Percentiles rank a stretch among this genome's conserved stretches.
phyloP scores from a whole-genome alignment of 1,140 invertebrate genomes.

The Diprion similis region DNA sequence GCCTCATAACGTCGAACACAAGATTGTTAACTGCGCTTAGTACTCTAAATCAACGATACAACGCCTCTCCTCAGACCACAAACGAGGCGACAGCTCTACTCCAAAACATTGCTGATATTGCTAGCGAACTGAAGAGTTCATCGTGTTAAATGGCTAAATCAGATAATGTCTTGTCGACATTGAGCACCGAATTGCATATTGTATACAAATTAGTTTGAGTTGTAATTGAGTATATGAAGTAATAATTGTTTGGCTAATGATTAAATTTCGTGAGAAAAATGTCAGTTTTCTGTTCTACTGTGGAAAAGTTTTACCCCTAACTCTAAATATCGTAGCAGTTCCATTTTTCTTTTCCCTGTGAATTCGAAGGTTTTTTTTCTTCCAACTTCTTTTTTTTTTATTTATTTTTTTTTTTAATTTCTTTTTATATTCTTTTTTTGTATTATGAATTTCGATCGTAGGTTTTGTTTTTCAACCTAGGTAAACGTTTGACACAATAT shows the following conservation, averaged over 20 bases:
- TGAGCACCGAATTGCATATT: constrained; percentile 11
- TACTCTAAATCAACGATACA: constrained; percentile 73
- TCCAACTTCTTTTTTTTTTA: too few relatives aligned
- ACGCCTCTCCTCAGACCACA: constrained; percentile 42
- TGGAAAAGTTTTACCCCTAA: neutral
- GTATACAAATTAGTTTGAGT: constrained; percentile 13
- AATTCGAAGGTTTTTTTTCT: too few relatives aligned
- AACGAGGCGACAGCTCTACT: constrained; percentile 47
- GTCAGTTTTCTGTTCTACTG: neutral
- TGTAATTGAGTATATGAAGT: constrained; percentile 14
- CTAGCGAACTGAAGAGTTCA: constrained; percentile 63
- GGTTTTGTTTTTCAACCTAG: neutral
- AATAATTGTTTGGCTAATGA: constrained; percentile 1
- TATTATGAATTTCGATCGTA: too few relatives aligned
- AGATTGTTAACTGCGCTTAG: constrained; percentile 80
- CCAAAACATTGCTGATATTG: constrained; percentile 61
- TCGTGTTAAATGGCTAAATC: constrained; percentile 51
- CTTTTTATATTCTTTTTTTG: too few relatives aligned
- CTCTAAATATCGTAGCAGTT: neutral
- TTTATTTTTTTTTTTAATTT: too few relatives aligned
- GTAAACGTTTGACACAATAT: neutral
- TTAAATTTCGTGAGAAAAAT: neutral
- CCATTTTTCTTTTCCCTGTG: neutral
- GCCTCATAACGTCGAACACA: constrained; percentile 67
- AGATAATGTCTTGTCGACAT: constrained; percentile 22